Percentiles rank a stretch among this genome's conserved stretches.
Conservation (phyloP, 2,888 invertebrate genomes). For the Tiliacea aurago region DNA sequence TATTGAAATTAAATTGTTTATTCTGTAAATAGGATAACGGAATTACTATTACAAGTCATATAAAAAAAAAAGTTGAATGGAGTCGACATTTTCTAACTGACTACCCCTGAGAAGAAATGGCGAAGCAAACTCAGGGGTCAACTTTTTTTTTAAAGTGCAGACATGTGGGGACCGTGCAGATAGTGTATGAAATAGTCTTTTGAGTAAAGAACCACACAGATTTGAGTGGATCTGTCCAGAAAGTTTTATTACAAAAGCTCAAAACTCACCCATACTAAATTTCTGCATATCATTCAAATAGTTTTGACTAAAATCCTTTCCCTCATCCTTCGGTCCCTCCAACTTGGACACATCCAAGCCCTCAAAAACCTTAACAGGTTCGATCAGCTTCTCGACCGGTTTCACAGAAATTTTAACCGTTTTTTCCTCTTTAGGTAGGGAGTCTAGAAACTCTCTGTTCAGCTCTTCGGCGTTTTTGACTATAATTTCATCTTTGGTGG, state of each 20-base stretch:
- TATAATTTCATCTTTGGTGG: constrained; percentile 75
- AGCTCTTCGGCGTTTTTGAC: constrained; percentile 83
- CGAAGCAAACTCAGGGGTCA: no score
- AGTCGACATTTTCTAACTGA: no score
- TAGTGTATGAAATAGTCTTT: no score
- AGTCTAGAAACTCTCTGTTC: constrained; percentile 86
- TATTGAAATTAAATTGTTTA: no score
- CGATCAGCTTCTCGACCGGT: constrained; percentile 80
- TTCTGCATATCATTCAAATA: constrained; percentile 72
- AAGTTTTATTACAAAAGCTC: not conserved
- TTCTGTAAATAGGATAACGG: no score
- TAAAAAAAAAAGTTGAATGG: no score
- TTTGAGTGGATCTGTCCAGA: no score
- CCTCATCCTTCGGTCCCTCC: constrained; percentile 51
- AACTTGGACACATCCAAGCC: not conserved
- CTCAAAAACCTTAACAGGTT: constrained; percentile 72
- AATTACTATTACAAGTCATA: no score
- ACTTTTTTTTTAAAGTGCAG: no score
- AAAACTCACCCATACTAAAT: constrained; percentile 74
- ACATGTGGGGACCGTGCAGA: no score
- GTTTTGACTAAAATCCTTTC: constrained; percentile 56
- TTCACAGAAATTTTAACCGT: constrained; percentile 79
- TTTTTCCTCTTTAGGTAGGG: constrained; percentile 79
- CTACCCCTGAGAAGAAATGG: no score
- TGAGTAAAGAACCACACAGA: no score